Evolutionary conservation across 2,113 vertebrate genomes (phyloP).

Genomic region (Dinomys branickii): DNA sequence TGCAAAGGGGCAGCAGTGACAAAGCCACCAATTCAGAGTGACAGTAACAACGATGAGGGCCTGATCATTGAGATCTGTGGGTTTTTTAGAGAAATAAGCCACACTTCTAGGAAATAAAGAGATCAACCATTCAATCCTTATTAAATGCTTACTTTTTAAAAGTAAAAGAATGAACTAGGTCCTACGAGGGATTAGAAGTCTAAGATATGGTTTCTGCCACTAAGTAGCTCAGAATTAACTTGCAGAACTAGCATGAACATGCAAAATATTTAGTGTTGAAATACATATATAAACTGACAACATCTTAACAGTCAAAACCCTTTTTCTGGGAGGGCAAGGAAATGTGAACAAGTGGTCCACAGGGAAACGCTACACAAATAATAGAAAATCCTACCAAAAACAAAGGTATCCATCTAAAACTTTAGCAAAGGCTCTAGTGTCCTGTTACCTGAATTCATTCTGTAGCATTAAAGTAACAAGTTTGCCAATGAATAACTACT

Average conservation of each 20-base stretch:
- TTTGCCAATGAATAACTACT: not conserved
- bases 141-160: slow-evolving; percentile 31
- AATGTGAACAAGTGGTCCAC: not conserved
- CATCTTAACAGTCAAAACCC: not conserved
- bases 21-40: not conserved
- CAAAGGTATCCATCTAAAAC: not conserved
- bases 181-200: not conserved
- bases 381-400: slow-evolving; percentile 25
- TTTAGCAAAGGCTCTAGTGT: not conserved
- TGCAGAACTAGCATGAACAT: not conserved
- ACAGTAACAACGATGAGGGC: not conserved
- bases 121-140: not conserved
- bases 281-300: not conserved
- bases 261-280: slow-evolving; percentile 15
- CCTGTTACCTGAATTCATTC: not conserved
- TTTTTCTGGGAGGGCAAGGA: not conserved
- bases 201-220: not conserved
- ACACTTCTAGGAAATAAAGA: not conserved
- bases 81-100: not conserved
- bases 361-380: not conserved
- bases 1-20: not conserved
- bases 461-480: not conserved
- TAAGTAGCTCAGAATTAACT: slow-evolving; percentile 32
- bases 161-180: not conserved
- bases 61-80: not conserved